Conservation (phyloP, 2,113 vertebrate genomes). For the Oryzias woworae region DNA sequence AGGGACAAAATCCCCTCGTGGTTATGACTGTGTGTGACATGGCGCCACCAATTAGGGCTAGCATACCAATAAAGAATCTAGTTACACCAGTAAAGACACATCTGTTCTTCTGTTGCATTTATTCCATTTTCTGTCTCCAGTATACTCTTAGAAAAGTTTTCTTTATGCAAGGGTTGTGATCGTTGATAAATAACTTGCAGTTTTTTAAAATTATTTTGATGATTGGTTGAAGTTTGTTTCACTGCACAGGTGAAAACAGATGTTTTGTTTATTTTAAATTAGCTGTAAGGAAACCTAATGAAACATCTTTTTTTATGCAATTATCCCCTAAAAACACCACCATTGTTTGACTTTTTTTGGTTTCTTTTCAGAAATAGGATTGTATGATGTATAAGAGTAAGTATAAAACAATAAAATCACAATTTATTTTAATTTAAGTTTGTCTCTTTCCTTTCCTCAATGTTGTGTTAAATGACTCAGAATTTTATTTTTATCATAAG, state of each 20-base stretch:
- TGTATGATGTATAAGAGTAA: slow-evolving; percentile 81
- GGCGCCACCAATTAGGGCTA: slow-evolving; percentile 62
- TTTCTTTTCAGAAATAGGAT: slow-evolving; percentile 77
- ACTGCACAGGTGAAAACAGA: slow-evolving; percentile 27
- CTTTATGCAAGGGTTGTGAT: slow-evolving; percentile 41
- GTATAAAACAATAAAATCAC: slow-evolving; percentile 84
- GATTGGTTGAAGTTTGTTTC: slow-evolving; percentile 25
- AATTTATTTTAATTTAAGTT: slow-evolving; percentile 83
- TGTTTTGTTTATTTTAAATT: slow-evolving; percentile 26
- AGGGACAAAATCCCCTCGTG: slow-evolving; percentile 13
- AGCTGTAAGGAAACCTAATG: slow-evolving; percentile 40
- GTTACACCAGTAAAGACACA: slow-evolving; percentile 30
- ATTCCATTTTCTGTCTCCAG: slow-evolving; percentile 42
- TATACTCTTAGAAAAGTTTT: slow-evolving; percentile 35
- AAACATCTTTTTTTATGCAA: slow-evolving; percentile 60
- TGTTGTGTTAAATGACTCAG: too few species aligned
- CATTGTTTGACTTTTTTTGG: slow-evolving; percentile 62
- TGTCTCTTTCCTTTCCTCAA: slow-evolving; percentile 32
- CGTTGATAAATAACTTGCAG: slow-evolving; percentile 31
- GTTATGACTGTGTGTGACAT: slow-evolving; percentile 42
- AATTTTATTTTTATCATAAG: too few species aligned
- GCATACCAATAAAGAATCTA: slow-evolving; percentile 27
- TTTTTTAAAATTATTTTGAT: slow-evolving; percentile 3
- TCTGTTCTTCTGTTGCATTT: slow-evolving; percentile 28
- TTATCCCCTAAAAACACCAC: slow-evolving; percentile 74